Evolutionary conservation across 2,888 invertebrate genomes (phyloP).

Genomic region (Eudasyphora cyanicolor): DNA sequence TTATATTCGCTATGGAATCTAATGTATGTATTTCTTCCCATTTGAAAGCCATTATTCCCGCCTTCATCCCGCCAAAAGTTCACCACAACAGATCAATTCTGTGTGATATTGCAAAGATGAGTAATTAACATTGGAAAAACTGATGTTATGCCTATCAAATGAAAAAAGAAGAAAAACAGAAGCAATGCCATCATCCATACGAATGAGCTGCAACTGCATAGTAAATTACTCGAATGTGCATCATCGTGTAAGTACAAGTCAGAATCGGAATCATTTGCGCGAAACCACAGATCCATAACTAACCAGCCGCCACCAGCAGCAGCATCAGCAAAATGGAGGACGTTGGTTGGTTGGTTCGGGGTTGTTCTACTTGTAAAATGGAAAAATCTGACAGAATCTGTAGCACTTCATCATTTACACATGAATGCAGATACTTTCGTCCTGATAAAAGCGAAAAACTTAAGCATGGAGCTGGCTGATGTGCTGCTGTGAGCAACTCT

Average conservation of each 20-base stretch:
- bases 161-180: background rate
- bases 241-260: background rate
- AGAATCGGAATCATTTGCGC: background rate
- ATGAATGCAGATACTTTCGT: slow-evolving; percentile 58
- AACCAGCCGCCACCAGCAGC: background rate
- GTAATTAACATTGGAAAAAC: slow-evolving; percentile 53
- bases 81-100: slow-evolving; percentile 57
- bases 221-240: slow-evolving; percentile 1
- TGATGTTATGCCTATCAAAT: background rate
- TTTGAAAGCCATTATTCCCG: background rate
- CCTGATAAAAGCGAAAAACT: slow-evolving; percentile 32
- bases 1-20: background rate
- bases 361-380: background rate
- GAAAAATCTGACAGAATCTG: slow-evolving; percentile 29
- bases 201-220: slow-evolving; percentile 66
- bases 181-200: slow-evolving; percentile 61
- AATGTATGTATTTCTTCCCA: too few relatives aligned
- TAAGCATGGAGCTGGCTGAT: background rate
- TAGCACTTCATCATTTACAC: slow-evolving; percentile 45
- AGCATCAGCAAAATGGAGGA: background rate
- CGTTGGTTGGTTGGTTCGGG: background rate
- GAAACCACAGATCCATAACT: background rate
- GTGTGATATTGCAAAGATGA: slow-evolving; percentile 55
- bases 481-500: background rate
- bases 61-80: slow-evolving; percentile 32